Evolutionary conservation across 2,797 vertebrate species (phyloP).

Genomic region (Enteromius afrohamiltoni): DNA sequence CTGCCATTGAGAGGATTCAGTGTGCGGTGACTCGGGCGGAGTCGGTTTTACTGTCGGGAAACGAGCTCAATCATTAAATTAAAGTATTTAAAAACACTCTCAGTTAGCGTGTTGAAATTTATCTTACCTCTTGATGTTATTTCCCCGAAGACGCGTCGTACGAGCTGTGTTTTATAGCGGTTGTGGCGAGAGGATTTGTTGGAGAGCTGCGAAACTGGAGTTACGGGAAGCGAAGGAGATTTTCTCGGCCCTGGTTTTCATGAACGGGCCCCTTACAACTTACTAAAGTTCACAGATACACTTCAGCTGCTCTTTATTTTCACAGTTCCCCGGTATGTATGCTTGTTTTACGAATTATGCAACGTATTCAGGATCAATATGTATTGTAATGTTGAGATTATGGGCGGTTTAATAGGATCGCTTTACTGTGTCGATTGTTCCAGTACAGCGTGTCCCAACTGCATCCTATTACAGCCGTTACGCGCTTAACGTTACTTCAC

Average conservation of each 20-base stretch:
- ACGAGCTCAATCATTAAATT: conserved; percentile 31
- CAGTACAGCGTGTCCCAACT: conserved; percentile 42
- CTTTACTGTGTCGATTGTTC: conserved; percentile 42
- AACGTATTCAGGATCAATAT: not conserved
- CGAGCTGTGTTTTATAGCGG: conserved; percentile 11
- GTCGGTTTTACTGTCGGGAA: conserved; percentile 54
- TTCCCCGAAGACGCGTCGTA: conserved; percentile 12
- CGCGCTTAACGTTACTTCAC: not conserved
- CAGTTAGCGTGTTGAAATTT: not conserved
- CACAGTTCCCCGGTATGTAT: not conserved
- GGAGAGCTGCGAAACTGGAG: conserved; percentile 46
- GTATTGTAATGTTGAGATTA: not conserved
- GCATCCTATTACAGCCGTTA: conserved; percentile 17
- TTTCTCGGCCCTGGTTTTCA: conserved; percentile 53
- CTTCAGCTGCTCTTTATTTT: not conserved
- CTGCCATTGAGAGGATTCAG: conserved; percentile 57
- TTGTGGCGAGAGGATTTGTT: conserved; percentile 2
- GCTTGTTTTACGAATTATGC: not conserved
- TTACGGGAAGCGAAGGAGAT: conserved; percentile 58
- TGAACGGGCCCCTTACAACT: conserved; percentile 52
- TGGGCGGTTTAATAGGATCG: not conserved
- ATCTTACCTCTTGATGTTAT: conserved; percentile 36
- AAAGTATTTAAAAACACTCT: not conserved
- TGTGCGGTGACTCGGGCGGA: conserved; percentile 68
- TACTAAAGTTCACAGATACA: conserved; percentile 57